Evolutionary conservation across 30 jellyfish, hydroid and myxozoan species (phyloP).

Genomic region (Rhopilema esculentum): DNA sequence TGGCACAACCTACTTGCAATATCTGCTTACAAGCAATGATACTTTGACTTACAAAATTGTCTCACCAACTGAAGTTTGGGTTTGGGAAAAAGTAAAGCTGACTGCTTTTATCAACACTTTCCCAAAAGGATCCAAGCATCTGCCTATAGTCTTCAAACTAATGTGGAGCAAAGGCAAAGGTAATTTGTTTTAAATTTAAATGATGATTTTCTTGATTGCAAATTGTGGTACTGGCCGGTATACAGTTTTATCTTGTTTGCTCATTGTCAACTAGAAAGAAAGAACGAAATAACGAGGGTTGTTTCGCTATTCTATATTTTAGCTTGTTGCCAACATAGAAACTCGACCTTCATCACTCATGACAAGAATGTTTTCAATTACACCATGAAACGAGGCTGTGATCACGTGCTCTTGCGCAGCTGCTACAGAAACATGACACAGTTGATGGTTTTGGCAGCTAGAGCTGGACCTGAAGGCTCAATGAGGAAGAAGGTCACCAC

Average conservation of each 20-base stretch:
- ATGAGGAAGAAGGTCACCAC: slow-evolving; percentile 52
- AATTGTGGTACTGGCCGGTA: too few species aligned
- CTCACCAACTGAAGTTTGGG: slow-evolving; percentile 63
- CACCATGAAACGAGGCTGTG: slow-evolving; percentile 59
- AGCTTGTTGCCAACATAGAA: slow-evolving; percentile 72
- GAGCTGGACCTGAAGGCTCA: not conserved
- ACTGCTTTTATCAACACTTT: slow-evolving; percentile 37
- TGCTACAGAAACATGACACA: slow-evolving; percentile 71
- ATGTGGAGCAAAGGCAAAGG: slow-evolving; percentile 50
- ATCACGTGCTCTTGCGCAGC: slow-evolving; percentile 78
- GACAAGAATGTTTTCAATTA: slow-evolving; percentile 63
- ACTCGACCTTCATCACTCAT: slow-evolving; percentile 64
- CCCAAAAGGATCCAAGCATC: slow-evolving; percentile 51
- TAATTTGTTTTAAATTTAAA: not conserved
- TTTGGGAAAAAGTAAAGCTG: slow-evolving; percentile 43
- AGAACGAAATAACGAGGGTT: too few species aligned
- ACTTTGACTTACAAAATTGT: slow-evolving; percentile 40
- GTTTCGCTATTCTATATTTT: too few species aligned
- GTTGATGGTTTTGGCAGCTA: slow-evolving; percentile 54
- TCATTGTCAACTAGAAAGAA: too few species aligned
- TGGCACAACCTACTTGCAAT: slow-evolving; percentile 46
- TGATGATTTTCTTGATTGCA: too few species aligned
- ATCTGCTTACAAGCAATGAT: slow-evolving; percentile 49
- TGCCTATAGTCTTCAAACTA: slow-evolving; percentile 42
- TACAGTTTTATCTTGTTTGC: too few species aligned